Evolutionary conservation across 2,113 vertebrate genomes (phyloP).

Genomic region (Etia nguti): DNA sequence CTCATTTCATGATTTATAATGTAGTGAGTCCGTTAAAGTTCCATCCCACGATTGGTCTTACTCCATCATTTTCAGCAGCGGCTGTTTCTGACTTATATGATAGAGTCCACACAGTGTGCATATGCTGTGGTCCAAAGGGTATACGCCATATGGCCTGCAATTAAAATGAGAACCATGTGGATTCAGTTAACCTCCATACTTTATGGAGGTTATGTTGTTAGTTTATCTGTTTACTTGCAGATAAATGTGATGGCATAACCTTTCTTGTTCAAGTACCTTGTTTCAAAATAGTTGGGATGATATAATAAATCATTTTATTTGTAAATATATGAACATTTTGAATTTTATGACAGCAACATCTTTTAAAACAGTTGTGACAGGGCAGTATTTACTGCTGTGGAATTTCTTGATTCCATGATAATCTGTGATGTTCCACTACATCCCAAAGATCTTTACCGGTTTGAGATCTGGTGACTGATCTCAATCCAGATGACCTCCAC

Average conservation of each 20-base stretch:
- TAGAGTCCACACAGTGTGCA: not conserved
- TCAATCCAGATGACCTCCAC: not conserved
- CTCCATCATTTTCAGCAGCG: not conserved
- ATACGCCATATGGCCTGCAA: not conserved
- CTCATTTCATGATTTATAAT: conserved; percentile 40
- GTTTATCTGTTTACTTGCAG: not conserved
- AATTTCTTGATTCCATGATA: not conserved
- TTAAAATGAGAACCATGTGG: not conserved
- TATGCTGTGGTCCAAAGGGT: not conserved
- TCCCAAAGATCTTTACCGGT: not conserved
- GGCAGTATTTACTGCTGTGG: not conserved
- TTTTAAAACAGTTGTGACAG: not conserved
- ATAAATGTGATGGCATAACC: not conserved
- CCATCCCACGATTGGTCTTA: conserved; percentile 6
- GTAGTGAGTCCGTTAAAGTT: conserved; percentile 6
- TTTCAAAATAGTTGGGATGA: not conserved
- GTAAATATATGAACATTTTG: not conserved
- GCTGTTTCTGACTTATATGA: not conserved
- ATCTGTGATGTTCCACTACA: not conserved
- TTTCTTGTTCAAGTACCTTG: not conserved
- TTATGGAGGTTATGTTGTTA: not conserved
- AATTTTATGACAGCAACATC: not conserved
- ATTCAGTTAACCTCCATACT: not conserved
- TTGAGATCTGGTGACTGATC: not conserved
- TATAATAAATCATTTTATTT: not conserved